Conservation (phyloP, 2,797 vertebrate genomes). For the Neostethus bicornis region DNA sequence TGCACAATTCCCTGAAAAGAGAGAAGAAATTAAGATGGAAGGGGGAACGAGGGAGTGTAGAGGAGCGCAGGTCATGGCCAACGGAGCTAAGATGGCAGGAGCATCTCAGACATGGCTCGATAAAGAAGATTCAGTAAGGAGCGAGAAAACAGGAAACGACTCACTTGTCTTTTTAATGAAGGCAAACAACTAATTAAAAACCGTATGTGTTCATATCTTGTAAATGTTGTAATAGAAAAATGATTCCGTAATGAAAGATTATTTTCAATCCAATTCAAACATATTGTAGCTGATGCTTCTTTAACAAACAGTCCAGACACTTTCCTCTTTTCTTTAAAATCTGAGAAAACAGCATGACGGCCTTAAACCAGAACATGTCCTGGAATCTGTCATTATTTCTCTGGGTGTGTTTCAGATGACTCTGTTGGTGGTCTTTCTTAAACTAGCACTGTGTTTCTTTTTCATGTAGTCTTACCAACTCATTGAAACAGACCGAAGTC, state of each 20-base stretch:
- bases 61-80: conserved; percentile 73
- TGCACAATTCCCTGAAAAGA: conserved; percentile 65
- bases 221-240: conserved; percentile 1
- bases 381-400: conserved; percentile 37
- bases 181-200: conserved; percentile 6
- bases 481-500: conserved; percentile 15
- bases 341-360: conserved; percentile 27
- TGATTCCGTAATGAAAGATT: conserved; percentile 25
- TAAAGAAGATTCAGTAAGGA: conserved; percentile 74
- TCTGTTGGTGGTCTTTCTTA: not conserved
- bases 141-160: conserved; percentile 67
- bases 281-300: conserved; percentile 32
- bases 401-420: conserved; percentile 22
- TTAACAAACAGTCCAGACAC: conserved; percentile 24
- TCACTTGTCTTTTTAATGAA: conserved; percentile 69
- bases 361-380: conserved; percentile 38
- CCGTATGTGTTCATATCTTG: conserved; percentile 14
- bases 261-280: conserved; percentile 51
- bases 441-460: conserved; percentile 2
- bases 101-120: conserved; percentile 77
- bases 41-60: conserved; percentile 45
- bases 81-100: conserved; percentile 82
- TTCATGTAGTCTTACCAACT: not conserved
- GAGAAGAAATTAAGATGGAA: conserved; percentile 53
- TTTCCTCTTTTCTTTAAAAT: conserved; percentile 35